phyloP scores from a whole-genome alignment of 2,797 vertebrate genomes.

The Ptychobarbus kaznakovi region DNA sequence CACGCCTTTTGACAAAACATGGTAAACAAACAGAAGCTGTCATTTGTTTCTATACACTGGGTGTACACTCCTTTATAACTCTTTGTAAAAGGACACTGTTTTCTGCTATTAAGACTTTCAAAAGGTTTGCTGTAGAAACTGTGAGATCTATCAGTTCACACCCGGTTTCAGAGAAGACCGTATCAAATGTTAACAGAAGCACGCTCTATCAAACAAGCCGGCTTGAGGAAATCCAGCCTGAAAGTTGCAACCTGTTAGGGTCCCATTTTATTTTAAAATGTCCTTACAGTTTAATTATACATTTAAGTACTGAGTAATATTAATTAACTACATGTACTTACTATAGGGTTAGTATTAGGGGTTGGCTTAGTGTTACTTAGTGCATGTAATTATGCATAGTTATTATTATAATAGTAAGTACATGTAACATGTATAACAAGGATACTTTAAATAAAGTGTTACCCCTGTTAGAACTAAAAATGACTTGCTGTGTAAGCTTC shows the following conservation, averaged over 20 bases:
- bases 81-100: neutral
- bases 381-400: too few species aligned
- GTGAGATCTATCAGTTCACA: neutral
- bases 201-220: conserved; percentile 2
- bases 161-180: conserved; percentile 10
- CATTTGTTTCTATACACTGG: neutral
- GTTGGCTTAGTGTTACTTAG: too few species aligned
- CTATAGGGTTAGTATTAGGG: too few species aligned
- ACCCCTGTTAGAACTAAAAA: neutral
- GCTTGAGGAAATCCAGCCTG: neutral
- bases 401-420: too few species aligned
- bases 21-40: neutral
- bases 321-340: too few species aligned
- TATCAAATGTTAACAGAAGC: neutral
- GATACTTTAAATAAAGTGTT: too few species aligned
- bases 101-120: conserved; percentile 2
- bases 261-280: too few species aligned
- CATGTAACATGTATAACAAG: too few species aligned
- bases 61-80: neutral
- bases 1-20: conserved; percentile 1
- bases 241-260: neutral
- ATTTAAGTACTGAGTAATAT: too few species aligned
- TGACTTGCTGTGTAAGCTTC: neutral
- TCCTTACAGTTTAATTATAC: too few species aligned
- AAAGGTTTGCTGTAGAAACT: neutral